Conservation (phyloP, 2,888 invertebrate species). For the Macrophya annulata region DNA sequence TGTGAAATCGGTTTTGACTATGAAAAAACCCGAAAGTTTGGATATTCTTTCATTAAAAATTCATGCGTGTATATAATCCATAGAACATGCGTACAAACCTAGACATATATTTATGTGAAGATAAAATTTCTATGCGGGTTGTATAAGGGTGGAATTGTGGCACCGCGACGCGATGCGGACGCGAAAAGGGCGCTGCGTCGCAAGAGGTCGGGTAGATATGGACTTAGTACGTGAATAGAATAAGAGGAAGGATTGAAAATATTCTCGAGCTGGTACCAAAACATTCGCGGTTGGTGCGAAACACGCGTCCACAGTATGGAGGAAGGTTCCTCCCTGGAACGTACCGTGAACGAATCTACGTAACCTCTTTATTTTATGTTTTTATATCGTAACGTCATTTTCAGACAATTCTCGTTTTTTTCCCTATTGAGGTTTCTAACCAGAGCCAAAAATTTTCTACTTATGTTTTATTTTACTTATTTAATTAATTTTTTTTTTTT, state of each 20-base stretch:
- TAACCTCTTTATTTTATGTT: slow-evolving; percentile 32
- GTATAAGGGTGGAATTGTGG: slow-evolving; percentile 28
- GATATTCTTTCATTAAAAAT: background rate
- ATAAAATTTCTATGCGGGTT: slow-evolving; percentile 47
- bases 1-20: background rate
- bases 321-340: background rate
- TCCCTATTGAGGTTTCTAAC: background rate
- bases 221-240: slow-evolving; percentile 67
- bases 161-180: slow-evolving; percentile 22
- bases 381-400: background rate
- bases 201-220: slow-evolving; percentile 52
- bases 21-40: background rate
- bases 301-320: background rate
- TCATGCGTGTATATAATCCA: slow-evolving; percentile 5
- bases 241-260: slow-evolving; percentile 66
- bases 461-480: too few relatives aligned
- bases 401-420: background rate
- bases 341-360: slow-evolving; percentile 8
- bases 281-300: background rate
- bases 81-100: slow-evolving; percentile 5
- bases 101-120: slow-evolving; percentile 22
- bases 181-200: slow-evolving; percentile 46
- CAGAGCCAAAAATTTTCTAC: background rate
- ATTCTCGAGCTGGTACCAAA: slow-evolving; percentile 58
- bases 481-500: background rate